These are phyloP conservation scores for Silurus aristotelis DNA, from an alignment of 2,797 vertebrate species.

Conservation along the genomic window DNA sequence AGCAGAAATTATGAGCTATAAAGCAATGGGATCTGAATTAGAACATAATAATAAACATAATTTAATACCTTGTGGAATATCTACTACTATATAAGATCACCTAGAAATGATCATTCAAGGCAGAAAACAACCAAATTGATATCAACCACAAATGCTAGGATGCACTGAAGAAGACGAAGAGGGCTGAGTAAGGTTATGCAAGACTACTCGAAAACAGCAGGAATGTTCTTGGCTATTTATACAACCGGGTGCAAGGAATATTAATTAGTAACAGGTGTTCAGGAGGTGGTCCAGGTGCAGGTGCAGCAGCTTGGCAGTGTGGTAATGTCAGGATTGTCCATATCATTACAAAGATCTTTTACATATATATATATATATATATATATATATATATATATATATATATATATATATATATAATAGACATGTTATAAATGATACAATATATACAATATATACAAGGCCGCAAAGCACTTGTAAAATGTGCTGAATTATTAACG, in stretches of 20 bases:
- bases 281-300: conserved; percentile 7
- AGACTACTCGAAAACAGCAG: conserved; percentile 20
- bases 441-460: no score
- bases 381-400: not conserved
- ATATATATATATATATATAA: not conserved
- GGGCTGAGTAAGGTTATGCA: conserved; percentile 14
- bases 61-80: not conserved
- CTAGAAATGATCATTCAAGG: not conserved
- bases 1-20: not conserved
- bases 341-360: not conserved
- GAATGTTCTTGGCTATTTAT: conserved; percentile 31
- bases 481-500: not conserved
- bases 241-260: not conserved
- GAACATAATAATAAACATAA: not conserved
- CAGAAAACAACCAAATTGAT: not conserved
- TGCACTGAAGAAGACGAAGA: not conserved
- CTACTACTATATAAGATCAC: not conserved
- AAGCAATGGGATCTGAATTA: not conserved
- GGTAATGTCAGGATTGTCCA: not conserved
- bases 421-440: no score
- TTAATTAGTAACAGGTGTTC: conserved; percentile 33
- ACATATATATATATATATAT: not conserved
- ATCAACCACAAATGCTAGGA: not conserved
- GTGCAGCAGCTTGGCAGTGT: conserved; percentile 8
- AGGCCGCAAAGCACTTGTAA: not conserved